phyloP scores from a whole-genome alignment of 1,140 invertebrate genomes.

The Drosophila teissieri region DNA sequence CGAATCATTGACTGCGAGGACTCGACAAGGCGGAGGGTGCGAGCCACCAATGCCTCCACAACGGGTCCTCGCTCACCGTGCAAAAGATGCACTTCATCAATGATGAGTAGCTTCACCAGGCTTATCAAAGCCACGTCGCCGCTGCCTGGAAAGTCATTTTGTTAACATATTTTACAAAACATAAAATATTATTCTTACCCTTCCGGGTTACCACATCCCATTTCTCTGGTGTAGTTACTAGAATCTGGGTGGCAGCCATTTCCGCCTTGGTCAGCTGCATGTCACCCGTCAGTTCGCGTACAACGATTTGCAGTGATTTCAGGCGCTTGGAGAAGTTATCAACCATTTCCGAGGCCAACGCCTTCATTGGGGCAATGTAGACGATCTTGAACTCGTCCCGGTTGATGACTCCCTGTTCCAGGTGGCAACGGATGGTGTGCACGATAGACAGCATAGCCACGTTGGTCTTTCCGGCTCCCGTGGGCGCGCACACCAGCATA shows the following conservation, averaged over 20 bases:
- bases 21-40: slow-evolving; percentile 97
- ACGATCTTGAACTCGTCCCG: slow-evolving; percentile 99
- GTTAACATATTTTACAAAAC: background rate
- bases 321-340: slow-evolving; percentile 95
- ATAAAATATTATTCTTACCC: slow-evolving; percentile 83
- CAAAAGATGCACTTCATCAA: slow-evolving; percentile 99
- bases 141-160: slow-evolving; percentile 59
- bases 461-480: slow-evolving; percentile 99
- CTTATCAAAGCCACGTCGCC: slow-evolving; percentile 96
- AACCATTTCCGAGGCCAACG: slow-evolving; percentile 99
- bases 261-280: slow-evolving; percentile 98
- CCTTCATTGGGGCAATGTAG: slow-evolving; percentile 99
- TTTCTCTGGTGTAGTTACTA: slow-evolving; percentile 99
- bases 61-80: slow-evolving; percentile 99
- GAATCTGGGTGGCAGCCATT: slow-evolving; percentile 98
- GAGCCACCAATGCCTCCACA: slow-evolving; percentile 97
- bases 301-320: slow-evolving; percentile 87
- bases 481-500: slow-evolving; percentile 97
- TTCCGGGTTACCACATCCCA: slow-evolving; percentile 99
- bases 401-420: slow-evolving; percentile 91
- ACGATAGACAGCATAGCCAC: slow-evolving; percentile 97
- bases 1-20: slow-evolving; percentile 98
- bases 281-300: slow-evolving; percentile 98
- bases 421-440: slow-evolving; percentile 94
- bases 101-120: slow-evolving; percentile 97